Evolutionary conservation across 2,797 vertebrate species (phyloP), one percentile per base, ranked within the genome.

Genomic region (Hapalemur alaotrensis): DNA sequence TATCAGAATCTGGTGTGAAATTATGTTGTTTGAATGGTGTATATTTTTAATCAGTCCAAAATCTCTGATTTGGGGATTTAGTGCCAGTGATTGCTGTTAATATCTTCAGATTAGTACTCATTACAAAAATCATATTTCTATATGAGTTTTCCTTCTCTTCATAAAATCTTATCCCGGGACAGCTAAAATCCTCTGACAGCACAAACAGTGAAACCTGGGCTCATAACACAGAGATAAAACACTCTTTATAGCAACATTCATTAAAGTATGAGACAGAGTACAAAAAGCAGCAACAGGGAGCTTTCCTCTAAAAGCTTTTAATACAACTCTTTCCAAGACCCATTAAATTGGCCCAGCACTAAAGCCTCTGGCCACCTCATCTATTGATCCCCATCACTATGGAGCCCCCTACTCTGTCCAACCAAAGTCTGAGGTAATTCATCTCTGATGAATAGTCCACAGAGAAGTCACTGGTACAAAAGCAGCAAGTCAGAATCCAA

Each of bases 221-320:
- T 92, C 95, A 85, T 95, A 96, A 95, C 2, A 0, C 93, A 69
- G 85, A 96, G 86, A 92, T 97, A 97, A 98, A 92, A 83, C 46
- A 87, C 57, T 95, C 91, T 48, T 93, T 80, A 96, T 89, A 93
- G 54, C 95, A 97, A 82, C 95, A 70, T 92, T 97, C 78, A 95
- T 98, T 98, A 97, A 96, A 96, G 91, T 92, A 96, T 41, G 83
- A 97, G 93, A 90, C 78, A 91, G 90, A 97, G 96, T 94, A 97
- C 46, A 96, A 63, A 98, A 97, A 97, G 70, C 95, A 98, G 65
- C 76, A 95, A 97, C 78, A 22, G 91, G 96, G 63, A 48, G 76
- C 46, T 93, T 96, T 95, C 70, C 87, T 80, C 96, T 98, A 95
- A 98, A 98, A 98, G 93, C 75, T 98, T 96, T 97, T 97, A 97